These are phyloP conservation scores for Sciurus vulgaris DNA, from an alignment of 2,797 vertebrate genomes.

Conservation along the genomic window DNA sequence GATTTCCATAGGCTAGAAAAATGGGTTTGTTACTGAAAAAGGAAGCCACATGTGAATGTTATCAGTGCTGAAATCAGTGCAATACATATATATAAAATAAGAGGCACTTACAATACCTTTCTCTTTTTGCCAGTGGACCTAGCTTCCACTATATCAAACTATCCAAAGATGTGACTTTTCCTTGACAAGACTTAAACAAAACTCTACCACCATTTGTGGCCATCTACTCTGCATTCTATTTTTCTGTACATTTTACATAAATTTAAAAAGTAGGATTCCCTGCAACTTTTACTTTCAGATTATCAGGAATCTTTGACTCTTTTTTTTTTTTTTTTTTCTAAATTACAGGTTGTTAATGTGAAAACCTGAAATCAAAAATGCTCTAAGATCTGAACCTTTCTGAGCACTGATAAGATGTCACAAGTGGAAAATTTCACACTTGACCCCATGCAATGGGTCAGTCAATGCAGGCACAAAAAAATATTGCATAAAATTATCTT, in stretches of 20 bases:
- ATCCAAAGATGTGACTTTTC: neutral
- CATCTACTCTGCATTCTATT: neutral
- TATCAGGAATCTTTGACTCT: neutral
- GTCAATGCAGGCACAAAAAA: neutral
- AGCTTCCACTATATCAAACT: neutral
- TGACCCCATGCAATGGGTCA: neutral
- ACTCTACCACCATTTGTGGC: neutral
- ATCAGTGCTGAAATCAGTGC: neutral
- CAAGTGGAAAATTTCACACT: neutral
- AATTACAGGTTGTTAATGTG: neutral
- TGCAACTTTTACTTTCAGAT: neutral
- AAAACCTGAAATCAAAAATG: neutral
- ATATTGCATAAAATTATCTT: neutral
- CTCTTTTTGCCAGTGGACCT: neutral
- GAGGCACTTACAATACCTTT: neutral
- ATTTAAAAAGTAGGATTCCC: neutral
- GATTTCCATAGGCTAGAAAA: neutral
- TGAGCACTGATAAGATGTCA: neutral
- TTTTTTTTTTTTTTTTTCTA: neutral
- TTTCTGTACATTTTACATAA: slow-evolving; percentile 7
- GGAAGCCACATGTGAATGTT: neutral
- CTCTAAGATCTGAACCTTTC: neutral
- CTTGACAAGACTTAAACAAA: neutral
- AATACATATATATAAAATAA: neutral
- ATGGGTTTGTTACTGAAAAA: neutral